Conservation (phyloP, 2,113 vertebrate species). For the Nyctereutes procyonoides region DNA sequence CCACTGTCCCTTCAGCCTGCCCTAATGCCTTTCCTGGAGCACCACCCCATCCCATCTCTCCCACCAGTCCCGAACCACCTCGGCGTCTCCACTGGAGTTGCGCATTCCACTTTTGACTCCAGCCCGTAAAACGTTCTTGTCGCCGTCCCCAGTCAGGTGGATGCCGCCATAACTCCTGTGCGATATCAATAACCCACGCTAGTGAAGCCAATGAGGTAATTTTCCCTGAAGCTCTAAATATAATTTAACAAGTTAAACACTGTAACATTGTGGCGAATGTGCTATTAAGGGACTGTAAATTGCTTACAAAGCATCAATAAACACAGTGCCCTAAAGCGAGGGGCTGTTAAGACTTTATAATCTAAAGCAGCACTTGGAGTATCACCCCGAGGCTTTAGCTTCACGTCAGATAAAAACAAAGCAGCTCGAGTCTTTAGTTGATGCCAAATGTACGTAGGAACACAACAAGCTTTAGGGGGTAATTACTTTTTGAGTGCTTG, state of each 20-base stretch:
- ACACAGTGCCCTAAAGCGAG: constrained; percentile 81
- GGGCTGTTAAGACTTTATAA: constrained; percentile 84
- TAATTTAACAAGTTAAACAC: constrained; percentile 86
- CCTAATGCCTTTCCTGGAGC: not conserved
- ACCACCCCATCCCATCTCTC: constrained; percentile 44
- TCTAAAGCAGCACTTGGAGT: constrained; percentile 86
- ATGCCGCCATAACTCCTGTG: constrained; percentile 75
- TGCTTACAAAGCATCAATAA: constrained; percentile 85
- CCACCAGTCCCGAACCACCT: constrained; percentile 56
- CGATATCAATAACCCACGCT: constrained; percentile 83
- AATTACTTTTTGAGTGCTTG: constrained; percentile 67
- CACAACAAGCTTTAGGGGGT: constrained; percentile 67
- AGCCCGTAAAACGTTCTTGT: constrained; percentile 72
- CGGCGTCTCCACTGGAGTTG: constrained; percentile 42
- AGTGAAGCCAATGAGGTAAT: constrained; percentile 84
- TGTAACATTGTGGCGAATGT: constrained; percentile 83
- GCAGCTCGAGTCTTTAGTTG: constrained; percentile 40
- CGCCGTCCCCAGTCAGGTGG: constrained; percentile 79
- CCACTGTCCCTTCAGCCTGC: constrained; percentile 49
- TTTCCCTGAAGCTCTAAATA: constrained; percentile 86
- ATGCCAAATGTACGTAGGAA: constrained; percentile 63
- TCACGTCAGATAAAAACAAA: constrained; percentile 85
- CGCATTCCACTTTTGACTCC: constrained; percentile 69
- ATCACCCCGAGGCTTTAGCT: constrained; percentile 80
- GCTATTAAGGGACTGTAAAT: constrained; percentile 86